phyloP scores from a whole-genome alignment of 2,888 invertebrate genomes.

The Lithophane socia region DNA sequence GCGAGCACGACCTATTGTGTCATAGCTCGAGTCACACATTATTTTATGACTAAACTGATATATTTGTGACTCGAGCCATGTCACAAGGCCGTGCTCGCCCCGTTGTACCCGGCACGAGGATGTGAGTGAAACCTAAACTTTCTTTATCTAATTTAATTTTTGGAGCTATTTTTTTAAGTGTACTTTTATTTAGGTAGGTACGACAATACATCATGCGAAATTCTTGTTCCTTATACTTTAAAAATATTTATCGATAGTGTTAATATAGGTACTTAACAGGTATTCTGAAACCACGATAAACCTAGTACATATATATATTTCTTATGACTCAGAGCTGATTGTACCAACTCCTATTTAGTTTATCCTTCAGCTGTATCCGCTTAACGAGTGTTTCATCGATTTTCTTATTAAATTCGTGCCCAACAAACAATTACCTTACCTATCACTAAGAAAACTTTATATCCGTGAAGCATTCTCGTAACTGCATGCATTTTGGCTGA shows the following conservation, averaged over 20 bases:
- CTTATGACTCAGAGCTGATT: constrained; percentile 33
- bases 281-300: background rate
- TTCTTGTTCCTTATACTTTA: background rate
- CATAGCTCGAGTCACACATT: no score
- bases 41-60: no score
- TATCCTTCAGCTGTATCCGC: constrained; percentile 47
- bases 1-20: no score
- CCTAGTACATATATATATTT: background rate
- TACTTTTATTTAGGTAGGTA: background rate
- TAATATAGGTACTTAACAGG: background rate
- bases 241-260: background rate
- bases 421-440: background rate
- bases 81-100: no score
- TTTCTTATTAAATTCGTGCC: constrained; percentile 37
- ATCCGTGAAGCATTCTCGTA: constrained; percentile 36
- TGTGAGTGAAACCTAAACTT: no score
- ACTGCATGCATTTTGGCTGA: background rate
- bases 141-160: no score
- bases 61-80: no score
- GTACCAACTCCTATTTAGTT: background rate
- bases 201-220: background rate
- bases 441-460: background rate
- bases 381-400: constrained; percentile 42
- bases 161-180: no score
- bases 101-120: no score